phyloP scores from a whole-genome alignment of 2,888 invertebrate species.

The Ctenicera cuprea region DNA sequence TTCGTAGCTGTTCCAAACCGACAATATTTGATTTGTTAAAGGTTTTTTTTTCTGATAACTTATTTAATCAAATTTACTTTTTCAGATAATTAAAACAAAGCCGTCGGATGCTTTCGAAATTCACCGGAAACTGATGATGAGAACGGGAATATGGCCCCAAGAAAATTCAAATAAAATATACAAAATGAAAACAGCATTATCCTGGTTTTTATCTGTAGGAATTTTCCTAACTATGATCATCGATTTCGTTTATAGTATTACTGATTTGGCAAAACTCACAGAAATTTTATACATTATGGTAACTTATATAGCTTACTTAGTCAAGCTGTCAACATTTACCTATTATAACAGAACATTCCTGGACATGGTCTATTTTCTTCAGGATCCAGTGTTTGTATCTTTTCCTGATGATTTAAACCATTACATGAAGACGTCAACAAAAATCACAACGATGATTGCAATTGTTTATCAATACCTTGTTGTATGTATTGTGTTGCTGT shows the following conservation, averaged over 20 bases:
- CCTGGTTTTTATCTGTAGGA: conserved; percentile 8
- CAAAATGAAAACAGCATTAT: conserved; percentile 18
- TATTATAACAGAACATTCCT: conserved; percentile 34
- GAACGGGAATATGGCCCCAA: conserved; percentile 38
- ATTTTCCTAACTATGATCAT: conserved; percentile 35
- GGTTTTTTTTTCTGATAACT: no score
- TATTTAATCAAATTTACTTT: no score
- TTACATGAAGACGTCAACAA: conserved; percentile 40
- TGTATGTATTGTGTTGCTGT: conserved; percentile 22
- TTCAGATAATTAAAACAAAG: no score
- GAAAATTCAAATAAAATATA: conserved; percentile 9
- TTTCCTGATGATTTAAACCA: conserved; percentile 42
- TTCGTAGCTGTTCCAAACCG: no score
- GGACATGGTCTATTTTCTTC: conserved; percentile 31
- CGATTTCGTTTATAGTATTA: conserved; percentile 34
- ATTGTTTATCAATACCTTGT: conserved; percentile 34
- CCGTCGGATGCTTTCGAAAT: conserved; percentile 23
- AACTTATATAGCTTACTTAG: conserved; percentile 28
- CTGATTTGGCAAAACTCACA: conserved; percentile 41
- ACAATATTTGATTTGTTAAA: no score
- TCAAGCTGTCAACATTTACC: conserved; percentile 30
- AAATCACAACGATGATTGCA: conserved; percentile 26
- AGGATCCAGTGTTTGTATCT: conserved; percentile 39
- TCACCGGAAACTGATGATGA: conserved; percentile 17
- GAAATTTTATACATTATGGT: conserved; percentile 48